These are phyloP conservation scores for Pammene aurita DNA, from an alignment of 2,888 invertebrate species.

Conservation along the genomic window DNA sequence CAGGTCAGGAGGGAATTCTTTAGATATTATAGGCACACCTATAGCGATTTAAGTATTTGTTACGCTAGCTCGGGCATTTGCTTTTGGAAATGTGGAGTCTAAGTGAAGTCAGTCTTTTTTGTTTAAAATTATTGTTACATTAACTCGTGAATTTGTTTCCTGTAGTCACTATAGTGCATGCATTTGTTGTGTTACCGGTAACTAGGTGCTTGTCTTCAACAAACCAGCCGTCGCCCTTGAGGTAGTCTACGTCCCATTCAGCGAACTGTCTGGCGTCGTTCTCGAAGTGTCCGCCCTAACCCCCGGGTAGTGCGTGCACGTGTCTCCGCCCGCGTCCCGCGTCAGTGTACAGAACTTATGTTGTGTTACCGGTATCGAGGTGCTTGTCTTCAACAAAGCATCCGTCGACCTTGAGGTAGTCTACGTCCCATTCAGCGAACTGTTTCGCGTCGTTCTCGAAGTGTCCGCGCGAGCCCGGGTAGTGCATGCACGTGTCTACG, in stretches of 20 bases:
- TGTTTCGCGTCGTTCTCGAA: slow-evolving; percentile 86
- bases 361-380: slow-evolving; percentile 62
- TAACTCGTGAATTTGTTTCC: too few species aligned
- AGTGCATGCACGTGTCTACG: slow-evolving; percentile 88
- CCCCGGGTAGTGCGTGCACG: slow-evolving; percentile 91
- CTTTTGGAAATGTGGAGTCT: too few species aligned
- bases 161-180: too few species aligned
- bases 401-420: slow-evolving; percentile 92
- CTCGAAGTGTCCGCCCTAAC: slow-evolving; percentile 84
- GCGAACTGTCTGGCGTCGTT: slow-evolving; percentile 89
- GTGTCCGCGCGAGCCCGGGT: slow-evolving; percentile 87
- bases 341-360: too few species aligned
- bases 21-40: too few species aligned
- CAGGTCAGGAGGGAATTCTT: too few species aligned
- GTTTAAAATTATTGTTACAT: too few species aligned
- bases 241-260: slow-evolving; percentile 90
- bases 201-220: slow-evolving; percentile 75
- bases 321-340: slow-evolving; percentile 88
- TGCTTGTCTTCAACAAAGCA: slow-evolving; percentile 85
- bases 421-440: slow-evolving; percentile 91
- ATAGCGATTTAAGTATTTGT: too few species aligned
- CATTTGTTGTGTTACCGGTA: slow-evolving; percentile 56
- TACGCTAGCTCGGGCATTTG: too few species aligned
- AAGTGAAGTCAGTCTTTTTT: too few species aligned
- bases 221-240: slow-evolving; percentile 93